Conservation (phyloP, 2,888 invertebrate species). For the Stenichneumon culpator region DNA sequence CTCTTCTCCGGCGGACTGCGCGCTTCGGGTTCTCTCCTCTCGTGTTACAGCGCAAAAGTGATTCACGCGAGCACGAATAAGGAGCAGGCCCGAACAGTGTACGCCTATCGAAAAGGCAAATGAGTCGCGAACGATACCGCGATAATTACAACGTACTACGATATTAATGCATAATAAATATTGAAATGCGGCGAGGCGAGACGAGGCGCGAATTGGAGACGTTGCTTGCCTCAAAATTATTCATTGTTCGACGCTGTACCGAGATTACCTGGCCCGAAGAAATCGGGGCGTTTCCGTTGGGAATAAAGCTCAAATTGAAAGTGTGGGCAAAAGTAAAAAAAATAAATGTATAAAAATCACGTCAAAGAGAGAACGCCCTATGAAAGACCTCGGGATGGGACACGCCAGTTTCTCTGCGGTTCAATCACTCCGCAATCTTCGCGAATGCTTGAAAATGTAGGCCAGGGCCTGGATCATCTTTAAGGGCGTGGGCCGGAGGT, state of each 20-base stretch:
- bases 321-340: conserved; percentile 38
- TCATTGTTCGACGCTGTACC: not conserved
- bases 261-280: not conserved
- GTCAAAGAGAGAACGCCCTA: conserved; percentile 32
- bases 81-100: conserved; percentile 38
- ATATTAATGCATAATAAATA: conserved; percentile 58
- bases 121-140: conserved; percentile 42
- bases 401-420: not conserved
- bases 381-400: conserved; percentile 32
- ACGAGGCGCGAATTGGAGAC: conserved; percentile 6
- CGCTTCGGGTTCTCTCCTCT: conserved; percentile 37
- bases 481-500: conserved; percentile 53
- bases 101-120: conserved; percentile 51
- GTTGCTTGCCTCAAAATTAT: not conserved
- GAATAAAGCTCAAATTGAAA: conserved; percentile 39
- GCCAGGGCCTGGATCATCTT: conserved; percentile 55
- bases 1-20: conserved; percentile 52
- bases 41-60: conserved; percentile 36
- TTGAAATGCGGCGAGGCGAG: conserved; percentile 40
- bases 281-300: conserved; percentile 2
- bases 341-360: conserved; percentile 19
- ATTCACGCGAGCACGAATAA: conserved; percentile 62
- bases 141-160: conserved; percentile 25
- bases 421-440: conserved; percentile 21
- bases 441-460: conserved; percentile 55